phyloP scores from a whole-genome alignment of 2,888 invertebrate species.

The Standfussiana lucernea region DNA sequence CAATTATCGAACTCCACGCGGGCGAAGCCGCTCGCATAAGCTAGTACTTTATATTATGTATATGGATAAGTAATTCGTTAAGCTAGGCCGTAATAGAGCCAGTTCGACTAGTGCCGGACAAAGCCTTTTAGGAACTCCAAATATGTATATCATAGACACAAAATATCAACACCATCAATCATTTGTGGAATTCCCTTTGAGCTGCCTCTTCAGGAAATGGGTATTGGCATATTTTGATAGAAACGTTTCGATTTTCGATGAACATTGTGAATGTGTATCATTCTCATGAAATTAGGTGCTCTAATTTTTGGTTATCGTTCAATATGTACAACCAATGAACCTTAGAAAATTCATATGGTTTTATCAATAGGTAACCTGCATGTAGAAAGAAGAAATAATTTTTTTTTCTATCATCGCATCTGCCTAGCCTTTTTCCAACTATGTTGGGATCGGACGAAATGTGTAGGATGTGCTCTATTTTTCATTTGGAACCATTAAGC shows the following conservation, averaged over 20 bases:
- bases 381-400: neutral
- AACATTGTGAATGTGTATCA: neutral
- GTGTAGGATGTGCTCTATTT: neutral
- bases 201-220: constrained; percentile 42
- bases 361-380: neutral
- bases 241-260: constrained; percentile 15
- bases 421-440: no score
- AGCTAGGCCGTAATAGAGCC: neutral
- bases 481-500: neutral
- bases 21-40: no score
- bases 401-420: no score
- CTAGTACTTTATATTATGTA: no score
- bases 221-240: constrained; percentile 50
- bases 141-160: constrained; percentile 23
- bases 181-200: constrained; percentile 25
- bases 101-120: neutral
- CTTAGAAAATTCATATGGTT: no score
- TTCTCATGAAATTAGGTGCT: neutral
- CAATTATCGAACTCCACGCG: no score
- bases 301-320: neutral
- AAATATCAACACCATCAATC: constrained; percentile 39
- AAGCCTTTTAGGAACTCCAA: constrained; percentile 5
- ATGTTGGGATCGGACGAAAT: neutral
- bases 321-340: neutral
- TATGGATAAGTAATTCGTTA: neutral